These are phyloP conservation scores for Apamea crenata DNA, from an alignment of 2,888 invertebrate genomes.

Conservation along the genomic window DNA sequence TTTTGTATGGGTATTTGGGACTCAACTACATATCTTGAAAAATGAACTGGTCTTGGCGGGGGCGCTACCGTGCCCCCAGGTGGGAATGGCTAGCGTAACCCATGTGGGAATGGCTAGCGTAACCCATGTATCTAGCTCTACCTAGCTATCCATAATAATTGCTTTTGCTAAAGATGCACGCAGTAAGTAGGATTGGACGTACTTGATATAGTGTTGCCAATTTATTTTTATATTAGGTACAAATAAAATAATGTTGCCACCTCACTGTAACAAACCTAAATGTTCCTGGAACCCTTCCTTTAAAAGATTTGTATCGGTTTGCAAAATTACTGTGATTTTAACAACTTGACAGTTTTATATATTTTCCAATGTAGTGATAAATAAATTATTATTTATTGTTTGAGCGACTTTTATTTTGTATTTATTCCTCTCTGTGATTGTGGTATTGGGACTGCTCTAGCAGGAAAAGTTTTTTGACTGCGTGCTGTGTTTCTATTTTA, in stretches of 20 bases:
- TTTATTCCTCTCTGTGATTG: neutral
- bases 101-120: neutral
- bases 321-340: conserved; percentile 75
- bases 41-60: neutral
- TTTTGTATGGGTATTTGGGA: neutral
- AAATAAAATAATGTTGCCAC: conserved; percentile 16
- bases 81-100: neutral
- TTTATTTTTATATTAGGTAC: conserved; percentile 11
- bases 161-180: neutral
- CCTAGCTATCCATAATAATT: neutral
- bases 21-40: neutral
- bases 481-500: conserved; percentile 16
- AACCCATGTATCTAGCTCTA: neutral
- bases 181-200: neutral
- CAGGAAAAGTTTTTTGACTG: neutral
- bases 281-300: conserved; percentile 36
- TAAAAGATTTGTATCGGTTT: conserved; percentile 50
- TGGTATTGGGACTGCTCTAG: conserved; percentile 2
- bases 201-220: conserved; percentile 10
- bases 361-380: conserved; percentile 73
- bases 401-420: conserved; percentile 58
- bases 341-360: conserved; percentile 74
- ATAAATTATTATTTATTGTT: conserved; percentile 78
- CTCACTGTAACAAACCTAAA: neutral
- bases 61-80: neutral